Evolutionary conservation across 2,888 invertebrate genomes (phyloP), one percentile per base, ranked within the genome.

Genomic region (Parnassius orleans): DNA sequence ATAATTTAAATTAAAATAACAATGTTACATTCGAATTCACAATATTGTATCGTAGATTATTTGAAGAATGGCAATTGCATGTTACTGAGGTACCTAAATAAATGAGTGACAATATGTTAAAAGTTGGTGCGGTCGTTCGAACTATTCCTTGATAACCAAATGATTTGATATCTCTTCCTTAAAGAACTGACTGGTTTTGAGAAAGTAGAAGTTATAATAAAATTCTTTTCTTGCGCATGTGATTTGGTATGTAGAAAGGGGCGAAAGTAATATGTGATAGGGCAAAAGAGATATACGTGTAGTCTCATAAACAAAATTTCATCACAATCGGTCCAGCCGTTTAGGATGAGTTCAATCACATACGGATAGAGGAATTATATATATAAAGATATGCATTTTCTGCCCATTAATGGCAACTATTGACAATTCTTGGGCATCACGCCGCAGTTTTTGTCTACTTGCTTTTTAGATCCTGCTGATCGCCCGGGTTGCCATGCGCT

Each of bases 51-150:
- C 19, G 60, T 57, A 57, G 59, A 47, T 57, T 24, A 24, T 42
- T 55, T 19, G 44, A 63, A 69, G 76, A 76, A 62, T 78, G 76
- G 79, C 78, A 79, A 78, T 81, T 79, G 80, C 67, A 73, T 79
- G 78, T 74, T 72, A 63, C 15, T 7, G 48, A 53, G 63, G 43
- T 53, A 33, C 33, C 5, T 33, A 33, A 33, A 33, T 46, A 46
- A 12, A 46, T 12, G 10, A 46, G 11, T n/a, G 5, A n/a, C 5
- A 11, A 3, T n/a, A 46, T 9, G 46, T 46, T 46, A 12, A 46
- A 46, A 46, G 46, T 11, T 11, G n/a, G 3, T 12, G n/a, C 46
- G 46, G 5, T 46, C n/a, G 46, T 46, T 46, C 33, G 33, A 7
- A 7, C 33, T 44, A 19, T 44, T 1, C 33, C 7, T 19, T 19